These are phyloP conservation scores for Hoplostethus mediterraneus DNA, from an alignment of 2,797 vertebrate species.

Conservation along the genomic window DNA sequence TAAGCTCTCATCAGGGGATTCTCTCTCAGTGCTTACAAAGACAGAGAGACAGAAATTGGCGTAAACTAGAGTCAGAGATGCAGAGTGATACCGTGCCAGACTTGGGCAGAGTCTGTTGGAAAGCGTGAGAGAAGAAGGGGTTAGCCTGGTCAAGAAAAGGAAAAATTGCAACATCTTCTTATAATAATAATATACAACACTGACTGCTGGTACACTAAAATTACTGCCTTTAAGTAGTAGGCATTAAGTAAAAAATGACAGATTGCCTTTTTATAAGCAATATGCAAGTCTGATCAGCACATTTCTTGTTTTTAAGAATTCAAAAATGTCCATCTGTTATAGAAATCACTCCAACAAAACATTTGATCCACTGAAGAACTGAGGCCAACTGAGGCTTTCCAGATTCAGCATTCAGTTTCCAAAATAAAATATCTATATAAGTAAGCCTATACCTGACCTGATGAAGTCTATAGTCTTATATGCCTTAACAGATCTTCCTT, in stretches of 20 bases:
- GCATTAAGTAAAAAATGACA: neutral
- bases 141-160: conserved; percentile 54
- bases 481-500: no score
- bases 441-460: neutral
- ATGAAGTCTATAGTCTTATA: neutral
- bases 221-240: neutral
- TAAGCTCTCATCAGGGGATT: conserved; percentile 53
- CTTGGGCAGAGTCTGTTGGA: conserved; percentile 85
- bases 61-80: conserved; percentile 66
- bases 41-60: conserved; percentile 77
- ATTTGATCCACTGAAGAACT: conserved; percentile 10
- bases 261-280: neutral
- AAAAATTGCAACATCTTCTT: conserved; percentile 17
- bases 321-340: conserved; percentile 4
- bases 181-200: neutral
- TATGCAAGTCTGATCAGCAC: neutral
- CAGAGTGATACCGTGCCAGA: conserved; percentile 82
- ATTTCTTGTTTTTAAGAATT: conserved; percentile 3
- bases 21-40: conserved; percentile 58
- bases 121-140: conserved; percentile 74
- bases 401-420: neutral
- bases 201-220: neutral
- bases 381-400: conserved; percentile 5
- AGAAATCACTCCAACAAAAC: conserved; percentile 1
- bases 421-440: neutral